These are phyloP conservation scores for Lasioglossum malachurum DNA, from an alignment of 2,888 invertebrate genomes.

Conservation along the genomic window DNA sequence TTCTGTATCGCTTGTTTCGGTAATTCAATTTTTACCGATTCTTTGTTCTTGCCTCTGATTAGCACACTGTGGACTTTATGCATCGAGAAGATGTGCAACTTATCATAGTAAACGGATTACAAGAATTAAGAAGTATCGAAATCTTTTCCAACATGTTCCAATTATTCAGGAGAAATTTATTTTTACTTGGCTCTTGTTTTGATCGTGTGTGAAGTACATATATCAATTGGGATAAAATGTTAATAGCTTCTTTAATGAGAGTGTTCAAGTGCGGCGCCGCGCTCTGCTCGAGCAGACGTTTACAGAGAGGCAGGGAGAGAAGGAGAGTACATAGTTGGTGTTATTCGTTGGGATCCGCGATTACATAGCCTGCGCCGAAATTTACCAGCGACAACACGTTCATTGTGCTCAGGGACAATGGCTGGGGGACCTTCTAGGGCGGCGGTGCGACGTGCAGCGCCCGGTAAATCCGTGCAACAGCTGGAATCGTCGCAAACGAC, in stretches of 20 bases:
- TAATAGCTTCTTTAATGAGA: too few species aligned
- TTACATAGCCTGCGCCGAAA: constrained; percentile 19
- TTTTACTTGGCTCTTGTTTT: too few species aligned
- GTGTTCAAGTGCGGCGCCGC: not conserved
- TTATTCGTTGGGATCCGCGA: constrained; percentile 15
- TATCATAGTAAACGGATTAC: too few species aligned
- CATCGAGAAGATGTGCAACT: too few species aligned
- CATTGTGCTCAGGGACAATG: constrained; percentile 51
- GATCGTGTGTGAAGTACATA: too few species aligned
- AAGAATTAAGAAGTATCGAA: too few species aligned
- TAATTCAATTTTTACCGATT: not conserved
- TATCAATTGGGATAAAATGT: too few species aligned
- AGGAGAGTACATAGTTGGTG: not conserved
- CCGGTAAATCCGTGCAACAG: constrained; percentile 58
- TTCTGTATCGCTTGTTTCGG: not conserved
- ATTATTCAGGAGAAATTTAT: too few species aligned
- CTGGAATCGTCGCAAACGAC: constrained; percentile 54
- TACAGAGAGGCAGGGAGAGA: not conserved
- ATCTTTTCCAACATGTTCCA: too few species aligned
- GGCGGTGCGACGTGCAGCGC: constrained; percentile 16
- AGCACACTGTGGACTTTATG: too few species aligned
- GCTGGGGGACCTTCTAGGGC: constrained; percentile 30
- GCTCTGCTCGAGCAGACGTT: not conserved
- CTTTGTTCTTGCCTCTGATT: too few species aligned
- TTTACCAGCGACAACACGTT: constrained; percentile 38